These are phyloP conservation scores for Mesocricetus auratus DNA, from an alignment of 2,113 vertebrate species.

Conservation along the genomic window DNA sequence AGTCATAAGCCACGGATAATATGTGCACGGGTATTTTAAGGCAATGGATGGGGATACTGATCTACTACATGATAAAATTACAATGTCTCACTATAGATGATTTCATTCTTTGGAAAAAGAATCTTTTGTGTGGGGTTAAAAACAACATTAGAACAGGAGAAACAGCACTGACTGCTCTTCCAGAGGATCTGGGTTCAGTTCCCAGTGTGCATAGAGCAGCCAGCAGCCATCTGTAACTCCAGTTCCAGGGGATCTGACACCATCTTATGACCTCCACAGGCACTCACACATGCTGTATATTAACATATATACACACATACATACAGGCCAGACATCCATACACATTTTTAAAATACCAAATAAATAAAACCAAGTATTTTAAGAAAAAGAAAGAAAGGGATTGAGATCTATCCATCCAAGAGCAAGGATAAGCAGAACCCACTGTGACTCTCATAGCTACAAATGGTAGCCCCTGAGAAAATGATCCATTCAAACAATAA, in stretches of 20 bases:
- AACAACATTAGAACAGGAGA: constrained; percentile 5
- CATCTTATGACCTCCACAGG: not conserved
- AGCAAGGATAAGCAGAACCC: constrained; percentile 38
- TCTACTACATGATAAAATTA: constrained; percentile 31
- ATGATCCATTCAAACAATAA: constrained; percentile 77
- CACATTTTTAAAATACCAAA: not conserved
- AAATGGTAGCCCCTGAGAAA: constrained; percentile 76
- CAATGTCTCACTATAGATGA: not conserved
- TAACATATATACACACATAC: not conserved
- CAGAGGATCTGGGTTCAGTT: not conserved
- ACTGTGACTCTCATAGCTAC: constrained; percentile 61
- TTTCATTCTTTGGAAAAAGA: not conserved
- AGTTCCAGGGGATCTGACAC: not conserved
- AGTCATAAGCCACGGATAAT: not conserved
- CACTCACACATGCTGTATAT: not conserved
- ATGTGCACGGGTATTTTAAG: not conserved
- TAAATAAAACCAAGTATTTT: not conserved
- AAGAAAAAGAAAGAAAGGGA: not conserved
- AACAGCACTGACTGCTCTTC: not conserved
- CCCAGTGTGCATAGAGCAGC: not conserved
- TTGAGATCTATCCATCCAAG: not conserved
- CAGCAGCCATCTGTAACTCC: not conserved
- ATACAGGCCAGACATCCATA: not conserved
- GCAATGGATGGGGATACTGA: not conserved
- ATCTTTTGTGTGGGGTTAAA: constrained; percentile 49